phyloP scores from a whole-genome alignment of 2,888 invertebrate species.

The Oligia strigilis region DNA sequence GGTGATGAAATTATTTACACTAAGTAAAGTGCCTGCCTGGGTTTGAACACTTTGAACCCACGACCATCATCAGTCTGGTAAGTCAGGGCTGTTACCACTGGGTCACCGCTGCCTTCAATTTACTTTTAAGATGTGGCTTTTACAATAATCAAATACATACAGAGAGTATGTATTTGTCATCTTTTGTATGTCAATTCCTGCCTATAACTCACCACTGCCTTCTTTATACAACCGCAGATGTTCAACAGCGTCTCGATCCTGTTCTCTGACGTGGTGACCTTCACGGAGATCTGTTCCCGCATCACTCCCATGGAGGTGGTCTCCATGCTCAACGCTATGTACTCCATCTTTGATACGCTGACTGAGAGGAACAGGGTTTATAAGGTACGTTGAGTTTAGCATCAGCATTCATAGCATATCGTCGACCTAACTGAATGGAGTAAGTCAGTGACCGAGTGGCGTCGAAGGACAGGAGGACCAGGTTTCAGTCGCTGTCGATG shows the following conservation, averaged over 20 bases:
- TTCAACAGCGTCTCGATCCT: slow-evolving; percentile 98
- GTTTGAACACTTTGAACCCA: too few species aligned
- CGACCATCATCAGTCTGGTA: too few species aligned
- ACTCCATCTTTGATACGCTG: slow-evolving; percentile 98
- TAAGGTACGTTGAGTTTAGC: slow-evolving; percentile 92
- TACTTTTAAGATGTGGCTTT: not conserved
- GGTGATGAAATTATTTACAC: not conserved
- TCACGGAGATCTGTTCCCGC: slow-evolving; percentile 98
- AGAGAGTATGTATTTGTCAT: not conserved
- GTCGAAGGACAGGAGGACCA: too few species aligned
- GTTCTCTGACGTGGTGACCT: slow-evolving; percentile 99
- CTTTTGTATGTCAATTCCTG: not conserved
- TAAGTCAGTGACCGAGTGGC: not conserved
- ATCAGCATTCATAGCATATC: not conserved
- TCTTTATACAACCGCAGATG: slow-evolving; percentile 91
- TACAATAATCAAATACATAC: too few species aligned
- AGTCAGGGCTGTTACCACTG: not conserved
- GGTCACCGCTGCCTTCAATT: not conserved
- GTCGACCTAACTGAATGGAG: not conserved
- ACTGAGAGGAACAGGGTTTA: slow-evolving; percentile 98
- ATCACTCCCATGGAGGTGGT: slow-evolving; percentile 99
- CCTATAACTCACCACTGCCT: not conserved
- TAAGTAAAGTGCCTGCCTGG: not conserved
- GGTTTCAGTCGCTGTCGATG: not conserved
- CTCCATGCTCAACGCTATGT: slow-evolving; percentile 99